Evolutionary conservation across 2,113 vertebrate species (phyloP).

Genomic region (Prinia subflava): DNA sequence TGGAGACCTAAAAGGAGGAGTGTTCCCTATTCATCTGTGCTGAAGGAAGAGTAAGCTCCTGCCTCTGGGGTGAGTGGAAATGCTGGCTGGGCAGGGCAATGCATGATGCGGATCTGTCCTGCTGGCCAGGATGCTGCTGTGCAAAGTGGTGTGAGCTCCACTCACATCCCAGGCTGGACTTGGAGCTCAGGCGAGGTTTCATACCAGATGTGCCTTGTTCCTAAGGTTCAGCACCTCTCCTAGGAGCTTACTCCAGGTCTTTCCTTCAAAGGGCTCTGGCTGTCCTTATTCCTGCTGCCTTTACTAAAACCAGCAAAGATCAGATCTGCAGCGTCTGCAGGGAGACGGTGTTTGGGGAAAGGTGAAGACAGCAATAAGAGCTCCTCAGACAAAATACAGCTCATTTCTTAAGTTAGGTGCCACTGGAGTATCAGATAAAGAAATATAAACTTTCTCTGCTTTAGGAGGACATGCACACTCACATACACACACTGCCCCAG

Average conservation of each 20-base stretch:
- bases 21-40: not conserved
- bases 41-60: not conserved
- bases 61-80: not conserved
- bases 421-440: not conserved
- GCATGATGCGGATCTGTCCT: not conserved
- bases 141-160: rapidly evolving
- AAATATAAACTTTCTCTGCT: not conserved
- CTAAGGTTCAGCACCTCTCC: not conserved
- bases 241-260: not conserved
- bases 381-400: not conserved
- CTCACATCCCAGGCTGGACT: not conserved
- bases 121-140: not conserved
- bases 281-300: not conserved
- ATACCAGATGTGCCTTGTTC: not conserved
- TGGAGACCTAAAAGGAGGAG: not conserved
- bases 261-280: not conserved
- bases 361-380: not conserved
- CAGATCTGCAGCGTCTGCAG: not conserved
- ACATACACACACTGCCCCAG: not conserved
- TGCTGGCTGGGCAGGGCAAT: not conserved
- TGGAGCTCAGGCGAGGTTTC: not conserved
- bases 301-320: not conserved
- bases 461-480: not conserved
- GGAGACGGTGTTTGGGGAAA: not conserved
- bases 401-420: not conserved